Conservation (phyloP, 2,888 invertebrate genomes). For the Diarsia dahlii region DNA sequence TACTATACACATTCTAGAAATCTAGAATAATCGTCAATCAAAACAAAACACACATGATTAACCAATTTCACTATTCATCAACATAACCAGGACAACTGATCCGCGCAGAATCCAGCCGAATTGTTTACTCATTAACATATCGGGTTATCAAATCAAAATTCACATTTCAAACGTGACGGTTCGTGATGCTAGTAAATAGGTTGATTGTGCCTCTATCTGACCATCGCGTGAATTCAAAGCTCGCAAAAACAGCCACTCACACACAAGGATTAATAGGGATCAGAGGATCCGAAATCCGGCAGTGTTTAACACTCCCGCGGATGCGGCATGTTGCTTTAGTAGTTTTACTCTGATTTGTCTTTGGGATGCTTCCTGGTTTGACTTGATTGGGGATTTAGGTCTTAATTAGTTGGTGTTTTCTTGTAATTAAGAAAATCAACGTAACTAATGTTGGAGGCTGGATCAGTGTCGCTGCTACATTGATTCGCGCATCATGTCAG, state of each 20-base stretch:
- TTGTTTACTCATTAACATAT: slow-evolving; percentile 60
- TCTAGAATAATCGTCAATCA: neutral
- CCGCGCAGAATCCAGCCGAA: slow-evolving; percentile 28
- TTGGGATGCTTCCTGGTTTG: slow-evolving; percentile 16
- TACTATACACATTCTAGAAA: neutral
- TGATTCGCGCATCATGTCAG: neutral
- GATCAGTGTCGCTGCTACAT: neutral
- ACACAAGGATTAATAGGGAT: slow-evolving; percentile 76
- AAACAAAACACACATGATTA: slow-evolving; percentile 36
- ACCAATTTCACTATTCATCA: slow-evolving; percentile 27
- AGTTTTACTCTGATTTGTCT: slow-evolving; percentile 44
- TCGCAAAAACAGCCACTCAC: slow-evolving; percentile 75
- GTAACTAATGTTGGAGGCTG: neutral
- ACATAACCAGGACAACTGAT: slow-evolving; percentile 4
- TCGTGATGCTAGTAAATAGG: slow-evolving; percentile 48
- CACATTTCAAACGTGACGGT: slow-evolving; percentile 57
- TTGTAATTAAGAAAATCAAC: slow-evolving; percentile 9
- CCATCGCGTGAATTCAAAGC: slow-evolving; percentile 71
- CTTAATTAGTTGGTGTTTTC: slow-evolving; percentile 24
- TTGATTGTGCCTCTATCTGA: slow-evolving; percentile 73
- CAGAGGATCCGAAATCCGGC: slow-evolving; percentile 46
- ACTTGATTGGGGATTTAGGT: slow-evolving; percentile 31
- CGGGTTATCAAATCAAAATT: slow-evolving; percentile 63
- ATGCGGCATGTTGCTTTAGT: slow-evolving; percentile 21
- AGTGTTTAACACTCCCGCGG: slow-evolving; percentile 65